A percentile compares a stretch with the other conserved stretches of the same genome.
Evolutionary conservation across 2,797 vertebrate species (phyloP).

Genomic region (Neosilurus hyrtlii): DNA sequence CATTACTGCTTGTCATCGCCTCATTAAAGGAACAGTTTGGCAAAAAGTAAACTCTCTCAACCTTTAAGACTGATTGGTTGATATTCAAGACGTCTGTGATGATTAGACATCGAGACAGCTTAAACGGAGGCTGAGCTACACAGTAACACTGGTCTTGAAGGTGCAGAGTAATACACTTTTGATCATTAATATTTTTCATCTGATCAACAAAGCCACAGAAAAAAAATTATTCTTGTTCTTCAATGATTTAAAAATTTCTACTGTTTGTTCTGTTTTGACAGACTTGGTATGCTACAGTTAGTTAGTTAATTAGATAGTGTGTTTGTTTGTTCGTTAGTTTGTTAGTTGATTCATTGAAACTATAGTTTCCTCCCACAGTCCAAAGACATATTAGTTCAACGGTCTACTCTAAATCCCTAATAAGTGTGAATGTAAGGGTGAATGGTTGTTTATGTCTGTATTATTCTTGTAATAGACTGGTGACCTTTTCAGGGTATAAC

Average conservation of each 20-base stretch:
- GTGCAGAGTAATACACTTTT: not conserved
- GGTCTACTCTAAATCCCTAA: no score
- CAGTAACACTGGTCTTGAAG: not conserved
- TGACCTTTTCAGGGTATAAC: no score
- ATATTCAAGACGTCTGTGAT: not conserved
- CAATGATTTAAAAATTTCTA: not conserved
- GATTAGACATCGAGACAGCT: not conserved
- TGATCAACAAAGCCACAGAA: not conserved
- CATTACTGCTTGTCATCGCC: not conserved
- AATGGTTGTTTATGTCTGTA: no score
- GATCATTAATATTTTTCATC: not conserved
- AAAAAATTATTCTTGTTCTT: no score
- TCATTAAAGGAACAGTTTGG: not conserved
- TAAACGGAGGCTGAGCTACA: not conserved
- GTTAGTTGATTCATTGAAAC: no score
- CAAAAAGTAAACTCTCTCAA: not conserved
- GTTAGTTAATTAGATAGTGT: no score
- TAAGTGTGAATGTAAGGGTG: no score
- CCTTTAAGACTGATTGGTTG: not conserved
- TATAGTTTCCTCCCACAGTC: no score
- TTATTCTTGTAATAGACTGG: no score
- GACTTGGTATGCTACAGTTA: no score
- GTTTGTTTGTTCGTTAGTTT: no score
- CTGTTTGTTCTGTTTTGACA: not conserved
- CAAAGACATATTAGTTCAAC: no score